A percentile compares a stretch with the other conserved stretches of the same genome.
These are phyloP conservation scores for Hesperophylax magnus DNA, from an alignment of 1,140 invertebrate species.

Conservation along the genomic window DNA sequence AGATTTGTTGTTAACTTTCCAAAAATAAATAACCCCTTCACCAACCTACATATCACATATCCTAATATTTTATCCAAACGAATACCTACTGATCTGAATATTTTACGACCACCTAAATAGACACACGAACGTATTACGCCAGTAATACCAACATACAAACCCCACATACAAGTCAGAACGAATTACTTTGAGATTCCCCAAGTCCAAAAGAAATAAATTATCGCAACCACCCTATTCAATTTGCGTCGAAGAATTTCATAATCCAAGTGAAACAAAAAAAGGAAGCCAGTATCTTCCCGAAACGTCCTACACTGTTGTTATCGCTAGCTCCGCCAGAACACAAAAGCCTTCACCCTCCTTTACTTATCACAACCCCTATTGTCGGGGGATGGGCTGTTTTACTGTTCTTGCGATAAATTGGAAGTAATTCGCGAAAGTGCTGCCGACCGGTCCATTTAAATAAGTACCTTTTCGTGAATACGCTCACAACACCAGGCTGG, in stretches of 20 bases:
- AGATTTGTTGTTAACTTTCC: no score
- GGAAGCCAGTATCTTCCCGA: neutral
- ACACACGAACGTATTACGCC: no score
- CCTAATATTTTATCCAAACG: no score
- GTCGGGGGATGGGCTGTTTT: constrained; percentile 12
- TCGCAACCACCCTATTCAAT: neutral
- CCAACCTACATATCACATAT: no score
- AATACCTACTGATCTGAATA: no score
- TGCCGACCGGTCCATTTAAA: constrained; percentile 11
- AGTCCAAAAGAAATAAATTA: no score
- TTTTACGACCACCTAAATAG: no score
- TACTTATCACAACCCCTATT: constrained; percentile 21
- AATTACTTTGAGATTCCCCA: no score
- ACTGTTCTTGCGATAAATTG: constrained; percentile 27
- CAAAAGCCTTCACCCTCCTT: constrained; percentile 17
- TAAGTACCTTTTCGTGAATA: constrained; percentile 1
- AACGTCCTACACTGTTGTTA: constrained; percentile 12
- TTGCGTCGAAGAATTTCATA: constrained; percentile 5
- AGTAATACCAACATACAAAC: no score
- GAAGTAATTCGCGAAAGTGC: constrained; percentile 30
- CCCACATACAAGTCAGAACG: no score
- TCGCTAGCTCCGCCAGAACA: neutral
- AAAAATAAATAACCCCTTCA: no score
- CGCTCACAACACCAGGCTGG: neutral
- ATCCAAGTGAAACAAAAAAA: constrained; percentile 10